Evolutionary conservation across 2,888 invertebrate species (phyloP).

Genomic region (Pollenia angustigena): DNA sequence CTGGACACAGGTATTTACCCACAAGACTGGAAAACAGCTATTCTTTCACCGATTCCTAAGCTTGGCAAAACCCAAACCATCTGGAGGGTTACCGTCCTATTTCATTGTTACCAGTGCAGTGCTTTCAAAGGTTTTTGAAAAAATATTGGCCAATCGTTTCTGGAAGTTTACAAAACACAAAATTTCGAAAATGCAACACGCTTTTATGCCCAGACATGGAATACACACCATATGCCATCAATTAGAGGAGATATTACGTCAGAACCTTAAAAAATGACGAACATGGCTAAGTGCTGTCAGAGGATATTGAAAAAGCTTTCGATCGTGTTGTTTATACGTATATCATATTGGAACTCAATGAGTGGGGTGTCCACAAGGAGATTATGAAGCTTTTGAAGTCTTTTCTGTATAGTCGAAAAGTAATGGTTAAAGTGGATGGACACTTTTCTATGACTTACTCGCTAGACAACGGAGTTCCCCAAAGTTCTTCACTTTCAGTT

Average conservation of each 20-base stretch:
- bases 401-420: neutral
- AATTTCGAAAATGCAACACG: constrained; percentile 30
- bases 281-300: constrained; percentile 19
- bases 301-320: constrained; percentile 41
- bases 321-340: constrained; percentile 9
- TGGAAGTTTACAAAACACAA: neutral
- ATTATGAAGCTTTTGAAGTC: neutral
- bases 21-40: constrained; percentile 11
- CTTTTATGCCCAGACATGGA: constrained; percentile 26
- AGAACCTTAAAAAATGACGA: constrained; percentile 2
- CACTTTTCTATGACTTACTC: neutral
- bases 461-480: constrained; percentile 7
- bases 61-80: constrained; percentile 5
- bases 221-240: constrained; percentile 41
- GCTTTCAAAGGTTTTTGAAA: constrained; percentile 14
- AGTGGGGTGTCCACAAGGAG: neutral
- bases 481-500: constrained; percentile 4
- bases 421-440: neutral
- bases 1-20: neutral
- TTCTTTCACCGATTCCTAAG: neutral
- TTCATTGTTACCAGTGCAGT: constrained; percentile 8
- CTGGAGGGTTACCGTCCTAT: constrained; percentile 10
- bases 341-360: neutral
- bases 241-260: neutral
- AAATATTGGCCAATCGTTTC: constrained; percentile 19